Percentiles rank a stretch among this genome's conserved stretches.
Evolutionary conservation across 1,140 invertebrate species (phyloP).

Genomic region (Lordiphosa collinella): DNA sequence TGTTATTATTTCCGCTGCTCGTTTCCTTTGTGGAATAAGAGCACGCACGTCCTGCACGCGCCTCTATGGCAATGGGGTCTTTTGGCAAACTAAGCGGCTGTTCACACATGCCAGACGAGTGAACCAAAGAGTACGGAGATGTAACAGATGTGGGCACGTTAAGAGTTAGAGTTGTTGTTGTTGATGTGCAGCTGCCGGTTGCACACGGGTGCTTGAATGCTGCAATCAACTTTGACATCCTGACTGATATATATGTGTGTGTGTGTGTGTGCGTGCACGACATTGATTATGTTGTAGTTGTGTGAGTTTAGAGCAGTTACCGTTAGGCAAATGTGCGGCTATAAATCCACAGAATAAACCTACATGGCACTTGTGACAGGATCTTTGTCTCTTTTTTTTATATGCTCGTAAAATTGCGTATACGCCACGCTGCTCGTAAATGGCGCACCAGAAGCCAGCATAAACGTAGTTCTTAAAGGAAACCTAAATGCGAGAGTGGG

Average conservation of each 20-base stretch:
- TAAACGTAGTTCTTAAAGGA: conserved; percentile 44
- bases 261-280: conserved; percentile 35
- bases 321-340: conserved; percentile 36
- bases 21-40: conserved; percentile 50
- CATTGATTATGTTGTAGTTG: conserved; percentile 68
- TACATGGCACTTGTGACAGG: conserved; percentile 27
- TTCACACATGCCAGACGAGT: conserved; percentile 7
- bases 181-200: conserved; percentile 18
- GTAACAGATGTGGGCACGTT: conserved; percentile 36
- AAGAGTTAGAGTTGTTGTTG: conserved; percentile 4
- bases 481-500: conserved; percentile 15
- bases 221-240: conserved; percentile 66
- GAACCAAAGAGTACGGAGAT: not conserved
- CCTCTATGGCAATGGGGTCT: not conserved
- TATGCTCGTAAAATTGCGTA: conserved; percentile 40
- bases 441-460: not conserved
- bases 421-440: conserved; percentile 8
- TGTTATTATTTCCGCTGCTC: conserved; percentile 65
- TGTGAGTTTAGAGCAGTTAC: conserved; percentile 18
- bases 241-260: not conserved
- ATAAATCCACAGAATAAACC: conserved; percentile 53
- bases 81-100: conserved; percentile 1
- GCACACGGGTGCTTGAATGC: conserved; percentile 44
- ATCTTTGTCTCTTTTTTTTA: conserved; percentile 42
- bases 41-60: conserved; percentile 50